These are phyloP conservation scores for Cichladusa arquata DNA, from an alignment of 2,113 vertebrate genomes.

Conservation along the genomic window DNA sequence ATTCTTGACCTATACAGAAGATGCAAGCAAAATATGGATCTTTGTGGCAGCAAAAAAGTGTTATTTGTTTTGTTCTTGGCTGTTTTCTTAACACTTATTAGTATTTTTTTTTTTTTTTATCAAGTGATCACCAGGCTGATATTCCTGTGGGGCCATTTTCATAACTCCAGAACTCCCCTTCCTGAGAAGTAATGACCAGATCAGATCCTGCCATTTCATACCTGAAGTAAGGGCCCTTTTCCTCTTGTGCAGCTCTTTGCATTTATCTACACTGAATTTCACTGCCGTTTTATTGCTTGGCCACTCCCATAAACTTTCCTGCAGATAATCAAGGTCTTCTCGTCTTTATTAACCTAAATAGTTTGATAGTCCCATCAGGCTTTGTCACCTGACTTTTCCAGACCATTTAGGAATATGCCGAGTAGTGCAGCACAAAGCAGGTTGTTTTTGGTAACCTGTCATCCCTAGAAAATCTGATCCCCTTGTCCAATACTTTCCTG, in stretches of 20 bases:
- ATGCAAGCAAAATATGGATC: background rate
- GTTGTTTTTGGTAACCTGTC: background rate
- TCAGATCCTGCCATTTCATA: background rate
- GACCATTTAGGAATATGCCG: background rate
- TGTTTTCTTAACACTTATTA: background rate
- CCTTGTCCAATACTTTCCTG: accelerated
- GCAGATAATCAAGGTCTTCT: background rate
- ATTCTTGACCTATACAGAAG: background rate
- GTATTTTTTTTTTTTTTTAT: background rate
- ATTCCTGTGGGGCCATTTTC: background rate
- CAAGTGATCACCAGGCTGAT: background rate
- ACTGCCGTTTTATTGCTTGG: background rate
- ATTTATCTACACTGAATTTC: background rate
- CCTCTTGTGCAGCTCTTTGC: background rate
- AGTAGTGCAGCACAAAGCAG: background rate
- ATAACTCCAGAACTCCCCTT: background rate
- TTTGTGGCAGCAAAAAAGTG: background rate
- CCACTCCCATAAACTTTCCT: background rate
- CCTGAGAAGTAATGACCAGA: background rate
- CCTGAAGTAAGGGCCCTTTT: background rate
- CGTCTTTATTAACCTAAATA: background rate
- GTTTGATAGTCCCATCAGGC: background rate
- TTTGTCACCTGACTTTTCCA: background rate
- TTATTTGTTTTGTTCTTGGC: background rate
- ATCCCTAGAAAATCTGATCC: background rate